Evolutionary conservation across 2,888 invertebrate genomes (phyloP).

Genomic region (Meteorus colon): DNA sequence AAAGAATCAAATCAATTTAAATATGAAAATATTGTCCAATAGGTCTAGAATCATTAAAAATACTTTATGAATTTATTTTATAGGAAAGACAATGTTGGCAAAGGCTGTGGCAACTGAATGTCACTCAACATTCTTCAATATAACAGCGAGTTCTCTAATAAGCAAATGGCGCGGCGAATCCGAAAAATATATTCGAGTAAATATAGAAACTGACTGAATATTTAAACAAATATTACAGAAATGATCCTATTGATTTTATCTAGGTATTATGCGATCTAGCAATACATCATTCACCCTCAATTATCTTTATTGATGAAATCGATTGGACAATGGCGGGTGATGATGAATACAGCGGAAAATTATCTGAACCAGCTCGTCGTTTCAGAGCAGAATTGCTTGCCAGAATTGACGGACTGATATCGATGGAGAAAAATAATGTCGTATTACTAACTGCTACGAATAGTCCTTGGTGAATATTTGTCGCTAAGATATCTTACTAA

Average conservation of each 20-base stretch:
- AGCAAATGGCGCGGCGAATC: slow-evolving; percentile 98
- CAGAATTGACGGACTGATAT: slow-evolving; percentile 85
- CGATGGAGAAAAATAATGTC: slow-evolving; percentile 78
- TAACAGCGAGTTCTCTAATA: slow-evolving; percentile 91
- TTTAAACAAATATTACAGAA: neutral
- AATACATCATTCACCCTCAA: slow-evolving; percentile 87
- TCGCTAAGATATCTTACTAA: neutral
- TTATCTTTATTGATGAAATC: slow-evolving; percentile 94
- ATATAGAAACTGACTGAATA: slow-evolving; percentile 45
- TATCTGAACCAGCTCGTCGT: slow-evolving; percentile 79
- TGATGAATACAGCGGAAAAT: slow-evolving; percentile 64
- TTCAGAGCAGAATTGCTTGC: slow-evolving; percentile 92
- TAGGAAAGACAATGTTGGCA: slow-evolving; percentile 91
- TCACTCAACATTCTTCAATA: slow-evolving; percentile 89
- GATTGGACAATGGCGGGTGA: slow-evolving; percentile 85
- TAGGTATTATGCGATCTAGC: slow-evolving; percentile 92
- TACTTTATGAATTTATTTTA: slow-evolving; percentile 32
- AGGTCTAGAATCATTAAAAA: neutral
- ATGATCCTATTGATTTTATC: neutral
- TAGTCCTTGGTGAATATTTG: slow-evolving; percentile 84
- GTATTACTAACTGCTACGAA: slow-evolving; percentile 92
- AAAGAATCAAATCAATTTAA: slow-evolving; percentile 34
- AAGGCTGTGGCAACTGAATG: slow-evolving; percentile 91
- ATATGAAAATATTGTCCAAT: neutral
- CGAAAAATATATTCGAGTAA: slow-evolving; percentile 90